Base-by-base conservation (phyloP, 1,140 invertebrate species). In the Halictus rubicundus region DNA sequence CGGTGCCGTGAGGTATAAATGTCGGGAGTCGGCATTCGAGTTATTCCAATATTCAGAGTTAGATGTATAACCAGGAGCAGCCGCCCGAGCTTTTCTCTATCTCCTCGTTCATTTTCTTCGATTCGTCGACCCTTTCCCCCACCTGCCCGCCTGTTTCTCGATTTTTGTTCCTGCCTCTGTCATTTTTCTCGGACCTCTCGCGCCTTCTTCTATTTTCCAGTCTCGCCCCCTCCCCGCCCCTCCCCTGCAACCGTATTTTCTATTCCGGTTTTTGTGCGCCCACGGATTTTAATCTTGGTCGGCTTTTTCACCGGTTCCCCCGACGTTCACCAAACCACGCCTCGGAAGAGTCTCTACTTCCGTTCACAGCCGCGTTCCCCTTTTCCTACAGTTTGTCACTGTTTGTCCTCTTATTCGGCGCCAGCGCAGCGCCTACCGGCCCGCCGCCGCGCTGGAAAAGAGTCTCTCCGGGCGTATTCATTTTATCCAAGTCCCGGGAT, bases 21-120 rank as follows among this genome's bases (percentile, higher is more conserved):
- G 80, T 77, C 77, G 88, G 77, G 81, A 86, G 87, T 79, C 69
- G 88, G 87, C 83, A 89, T 88, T 80, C 81, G 74, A 91, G 88
- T 90, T 90, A 90, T 91, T 90, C 85, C 90, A 89, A 90, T 91
- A 91, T 91, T 91, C 89, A 90, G 86, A 89, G 87, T 89, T 89
- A 88, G 87, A 90, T 88, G 87, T 88, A 90, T 88, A 90, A 85
- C 88, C 84, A 89, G 81, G 80, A 74, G 2, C 16, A 16, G 14
- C 14, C 14, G n/a, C 14, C 16, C 16, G 49, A 7, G 54, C 8
- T 21, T 57, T 9, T 21, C n/a, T n/a, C 54, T n/a, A 19, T 9
- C 8, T 57, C 21, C n/a, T 57, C 54, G 54, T 57, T 57, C 54
- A 57, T 57, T 57, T 57, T 57, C 54, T 57, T 57, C 49, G 49